Percentiles rank a stretch among this genome's conserved stretches.
These are phyloP conservation scores for Calliphora vomitoria DNA, from an alignment of 2,888 invertebrate species.

Conservation along the genomic window DNA sequence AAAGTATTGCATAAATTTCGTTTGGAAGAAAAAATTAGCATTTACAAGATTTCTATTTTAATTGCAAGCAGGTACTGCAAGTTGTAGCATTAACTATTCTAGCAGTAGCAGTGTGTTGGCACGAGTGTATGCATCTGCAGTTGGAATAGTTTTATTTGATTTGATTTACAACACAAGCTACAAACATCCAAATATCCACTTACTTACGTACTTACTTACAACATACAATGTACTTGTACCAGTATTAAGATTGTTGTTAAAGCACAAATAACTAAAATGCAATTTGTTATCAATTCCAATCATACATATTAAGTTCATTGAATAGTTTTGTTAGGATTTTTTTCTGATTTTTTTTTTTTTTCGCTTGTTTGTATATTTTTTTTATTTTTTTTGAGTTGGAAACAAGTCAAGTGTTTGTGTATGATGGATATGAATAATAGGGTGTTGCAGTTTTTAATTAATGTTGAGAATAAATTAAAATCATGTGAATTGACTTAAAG, in stretches of 20 bases:
- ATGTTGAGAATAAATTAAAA: background rate
- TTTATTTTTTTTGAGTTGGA: background rate
- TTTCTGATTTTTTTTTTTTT: background rate
- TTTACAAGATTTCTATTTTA: conserved; percentile 57
- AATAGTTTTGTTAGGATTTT: conserved; percentile 29
- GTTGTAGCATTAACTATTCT: conserved; percentile 11
- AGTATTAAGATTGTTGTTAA: conserved; percentile 31
- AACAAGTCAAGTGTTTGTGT: conserved; percentile 8
- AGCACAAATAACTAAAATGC: conserved; percentile 39
- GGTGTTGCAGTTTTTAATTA: background rate
- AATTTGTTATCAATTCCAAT: conserved; percentile 66
- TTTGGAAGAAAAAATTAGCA: conserved; percentile 31
- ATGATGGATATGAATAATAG: conserved; percentile 38
- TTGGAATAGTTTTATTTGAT: background rate
- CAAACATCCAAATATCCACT: background rate
- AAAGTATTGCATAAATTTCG: conserved; percentile 8
- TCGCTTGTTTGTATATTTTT: background rate
- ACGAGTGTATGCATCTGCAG: background rate
- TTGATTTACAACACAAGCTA: conserved; percentile 31
- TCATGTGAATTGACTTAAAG: too few species aligned
- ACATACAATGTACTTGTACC: background rate
- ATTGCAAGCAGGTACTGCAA: conserved; percentile 38
- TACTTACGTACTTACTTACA: too few species aligned
- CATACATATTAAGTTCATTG: conserved; percentile 47
- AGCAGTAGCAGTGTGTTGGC: background rate